Percentiles rank a stretch among this genome's conserved stretches.
These are phyloP conservation scores for Tychaedon coryphoeus DNA, from an alignment of 2,113 vertebrate species.

Conservation along the genomic window DNA sequence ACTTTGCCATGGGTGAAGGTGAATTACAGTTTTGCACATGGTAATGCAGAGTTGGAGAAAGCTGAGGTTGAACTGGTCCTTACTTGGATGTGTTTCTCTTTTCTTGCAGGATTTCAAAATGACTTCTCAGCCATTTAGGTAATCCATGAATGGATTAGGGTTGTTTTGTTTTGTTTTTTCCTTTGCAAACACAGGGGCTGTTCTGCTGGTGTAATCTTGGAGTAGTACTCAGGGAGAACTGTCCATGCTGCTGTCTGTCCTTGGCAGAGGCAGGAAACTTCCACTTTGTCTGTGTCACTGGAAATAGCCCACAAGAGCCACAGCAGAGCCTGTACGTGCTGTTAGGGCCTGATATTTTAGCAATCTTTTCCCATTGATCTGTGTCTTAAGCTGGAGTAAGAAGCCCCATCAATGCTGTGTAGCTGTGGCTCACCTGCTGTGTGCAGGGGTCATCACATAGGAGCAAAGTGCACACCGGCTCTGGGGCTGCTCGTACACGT, in stretches of 20 bases:
- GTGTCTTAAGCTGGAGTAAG: neutral
- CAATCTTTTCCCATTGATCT: neutral
- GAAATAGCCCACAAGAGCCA: neutral
- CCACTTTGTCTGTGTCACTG: neutral
- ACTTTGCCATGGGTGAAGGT: neutral
- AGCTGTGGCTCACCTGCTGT: neutral
- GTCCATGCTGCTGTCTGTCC: neutral
- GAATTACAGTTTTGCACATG: neutral
- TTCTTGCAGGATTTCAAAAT: neutral
- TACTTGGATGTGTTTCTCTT: neutral
- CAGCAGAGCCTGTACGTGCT: neutral
- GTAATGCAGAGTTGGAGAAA: neutral
- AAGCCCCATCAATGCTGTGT: accelerated
- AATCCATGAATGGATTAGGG: neutral
- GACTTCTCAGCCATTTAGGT: neutral
- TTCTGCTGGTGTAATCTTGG: neutral
- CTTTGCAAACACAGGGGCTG: neutral
- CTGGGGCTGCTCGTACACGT: neutral
- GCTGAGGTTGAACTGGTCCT: neutral
- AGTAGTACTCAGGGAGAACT: neutral
- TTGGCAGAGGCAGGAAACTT: neutral
- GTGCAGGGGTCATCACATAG: accelerated
- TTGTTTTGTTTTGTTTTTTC: neutral
- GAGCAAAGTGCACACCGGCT: neutral
- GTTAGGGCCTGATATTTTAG: neutral